phyloP scores from a whole-genome alignment of 2,113 vertebrate species.

The Neodon shergylaensis region DNA sequence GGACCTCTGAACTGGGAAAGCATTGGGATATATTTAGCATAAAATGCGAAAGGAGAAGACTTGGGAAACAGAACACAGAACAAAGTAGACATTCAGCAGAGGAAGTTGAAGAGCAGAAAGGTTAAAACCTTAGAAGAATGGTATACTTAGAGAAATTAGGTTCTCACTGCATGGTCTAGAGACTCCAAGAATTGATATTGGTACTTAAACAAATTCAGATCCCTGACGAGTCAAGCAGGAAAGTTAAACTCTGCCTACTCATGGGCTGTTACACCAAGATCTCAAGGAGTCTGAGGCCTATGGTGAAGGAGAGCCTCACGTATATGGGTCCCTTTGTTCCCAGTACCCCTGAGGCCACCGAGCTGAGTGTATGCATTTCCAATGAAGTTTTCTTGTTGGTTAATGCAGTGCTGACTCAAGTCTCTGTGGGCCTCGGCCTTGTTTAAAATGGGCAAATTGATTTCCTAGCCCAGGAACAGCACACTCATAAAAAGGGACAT shows the following conservation, averaged over 20 bases:
- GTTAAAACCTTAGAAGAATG: neutral
- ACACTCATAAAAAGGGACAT: constrained; percentile 59
- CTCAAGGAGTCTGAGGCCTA: rapidly evolving
- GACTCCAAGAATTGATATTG: neutral
- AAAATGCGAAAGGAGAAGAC: no score
- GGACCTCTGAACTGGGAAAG: neutral
- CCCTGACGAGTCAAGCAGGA: neutral
- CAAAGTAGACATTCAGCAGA: neutral
- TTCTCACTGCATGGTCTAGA: neutral
- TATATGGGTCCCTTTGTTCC: neutral
- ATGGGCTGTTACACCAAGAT: rapidly evolving
- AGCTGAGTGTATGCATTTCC: neutral
- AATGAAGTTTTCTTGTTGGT: neutral
- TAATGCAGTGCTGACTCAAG: neutral
- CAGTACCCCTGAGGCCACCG: no score
- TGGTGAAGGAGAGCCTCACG: neutral
- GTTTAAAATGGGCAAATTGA: constrained; percentile 62
- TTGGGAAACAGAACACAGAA: neutral
- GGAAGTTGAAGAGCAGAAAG: neutral
- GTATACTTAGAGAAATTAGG: neutral
- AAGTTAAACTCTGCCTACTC: neutral
- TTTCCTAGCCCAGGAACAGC: constrained; percentile 68
- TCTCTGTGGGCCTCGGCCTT: neutral
- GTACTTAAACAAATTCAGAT: neutral
- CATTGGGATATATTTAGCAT: rapidly evolving